phyloP scores from a whole-genome alignment of 1,140 invertebrate genomes.

The Cotesia chilonis region DNA sequence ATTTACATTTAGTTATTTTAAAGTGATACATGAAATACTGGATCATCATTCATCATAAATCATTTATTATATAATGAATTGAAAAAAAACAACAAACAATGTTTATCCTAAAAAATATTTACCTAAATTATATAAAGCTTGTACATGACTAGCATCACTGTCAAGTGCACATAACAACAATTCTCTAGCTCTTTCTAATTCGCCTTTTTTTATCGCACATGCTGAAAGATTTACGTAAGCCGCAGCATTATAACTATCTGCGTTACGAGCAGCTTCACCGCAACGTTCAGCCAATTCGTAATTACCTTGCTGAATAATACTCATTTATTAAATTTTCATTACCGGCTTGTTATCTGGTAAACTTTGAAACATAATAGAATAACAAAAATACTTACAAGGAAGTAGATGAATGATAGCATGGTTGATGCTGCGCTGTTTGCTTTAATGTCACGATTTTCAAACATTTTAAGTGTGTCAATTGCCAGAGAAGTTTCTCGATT shows the following conservation, averaged over 20 bases:
- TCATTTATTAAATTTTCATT: neutral
- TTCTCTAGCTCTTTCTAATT: conserved; percentile 79
- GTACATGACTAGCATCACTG: conserved; percentile 84
- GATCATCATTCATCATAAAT: neutral
- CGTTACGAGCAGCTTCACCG: conserved; percentile 77
- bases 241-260: conserved; percentile 82
- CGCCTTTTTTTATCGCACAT: conserved; percentile 77
- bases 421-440: conserved; percentile 86
- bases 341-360: neutral
- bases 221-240: conserved; percentile 92
- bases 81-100: no score
- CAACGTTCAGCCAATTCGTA: conserved; percentile 85
- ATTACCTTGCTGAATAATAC: conserved; percentile 77
- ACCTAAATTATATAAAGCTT: conserved; percentile 93
- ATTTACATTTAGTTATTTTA: no score
- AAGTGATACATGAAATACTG: no score
- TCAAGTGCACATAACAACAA: conserved; percentile 82
- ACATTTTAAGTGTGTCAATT: conserved; percentile 87
- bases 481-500: conserved; percentile 84
- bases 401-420: conserved; percentile 92
- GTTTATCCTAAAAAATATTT: conserved; percentile 36
- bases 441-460: conserved; percentile 86
- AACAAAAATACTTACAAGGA: conserved; percentile 71
- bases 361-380: conserved; percentile 6
- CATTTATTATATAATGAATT: neutral